Conservation (phyloP, 1,140 invertebrate species). For the Lethocerus indicus region DNA sequence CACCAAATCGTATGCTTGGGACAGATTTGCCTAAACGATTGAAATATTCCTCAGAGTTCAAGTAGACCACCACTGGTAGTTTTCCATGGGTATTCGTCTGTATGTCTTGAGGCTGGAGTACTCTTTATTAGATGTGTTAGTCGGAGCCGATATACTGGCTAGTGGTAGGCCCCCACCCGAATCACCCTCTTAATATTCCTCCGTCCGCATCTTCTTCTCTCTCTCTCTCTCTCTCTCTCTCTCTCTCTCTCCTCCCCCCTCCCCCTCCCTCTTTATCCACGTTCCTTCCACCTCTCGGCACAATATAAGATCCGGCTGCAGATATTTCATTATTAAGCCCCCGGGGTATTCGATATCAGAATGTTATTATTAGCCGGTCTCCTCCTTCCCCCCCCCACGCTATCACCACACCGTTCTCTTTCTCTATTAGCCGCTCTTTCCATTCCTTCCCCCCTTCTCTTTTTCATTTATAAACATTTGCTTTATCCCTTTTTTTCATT, state of each 20-base stretch:
- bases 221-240: neutral
- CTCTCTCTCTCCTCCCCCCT: neutral
- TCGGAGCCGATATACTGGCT: too few relatives aligned
- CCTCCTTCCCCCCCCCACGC: neutral
- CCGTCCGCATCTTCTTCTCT: too few relatives aligned
- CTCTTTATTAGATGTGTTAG: too few relatives aligned
- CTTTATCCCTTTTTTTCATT: neutral
- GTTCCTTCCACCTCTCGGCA: neutral
- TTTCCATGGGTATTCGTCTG: too few relatives aligned
- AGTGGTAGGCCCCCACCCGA: too few relatives aligned
- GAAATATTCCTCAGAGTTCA: too few relatives aligned
- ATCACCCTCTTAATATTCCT: too few relatives aligned
- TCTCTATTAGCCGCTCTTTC: neutral
- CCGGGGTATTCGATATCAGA: constrained; percentile 1
- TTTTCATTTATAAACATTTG: constrained; percentile 6
- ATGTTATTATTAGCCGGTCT: constrained; percentile 4
- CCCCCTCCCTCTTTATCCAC: neutral
- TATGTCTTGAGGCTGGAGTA: too few relatives aligned
- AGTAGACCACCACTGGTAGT: too few relatives aligned
- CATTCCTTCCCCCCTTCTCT: neutral
- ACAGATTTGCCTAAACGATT: too few relatives aligned
- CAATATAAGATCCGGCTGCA: neutral
- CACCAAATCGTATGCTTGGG: too few relatives aligned
- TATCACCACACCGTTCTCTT: neutral
- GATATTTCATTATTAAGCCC: constrained; percentile 7